Evolutionary conservation across 2,797 vertebrate species (phyloP).

Genomic region (Xenops minutus): DNA sequence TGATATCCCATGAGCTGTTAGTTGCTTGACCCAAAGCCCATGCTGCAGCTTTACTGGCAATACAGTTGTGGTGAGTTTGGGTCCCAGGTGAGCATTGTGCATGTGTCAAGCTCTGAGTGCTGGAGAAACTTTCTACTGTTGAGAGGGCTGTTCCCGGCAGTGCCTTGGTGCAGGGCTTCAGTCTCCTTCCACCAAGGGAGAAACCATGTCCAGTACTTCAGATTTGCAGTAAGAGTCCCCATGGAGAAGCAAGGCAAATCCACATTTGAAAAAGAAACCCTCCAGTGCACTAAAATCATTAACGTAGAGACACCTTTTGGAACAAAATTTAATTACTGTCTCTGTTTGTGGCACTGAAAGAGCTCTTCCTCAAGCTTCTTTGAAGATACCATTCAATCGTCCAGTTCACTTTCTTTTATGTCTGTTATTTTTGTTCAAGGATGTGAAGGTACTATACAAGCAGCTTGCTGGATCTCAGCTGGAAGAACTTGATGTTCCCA

Average conservation of each 20-base stretch:
- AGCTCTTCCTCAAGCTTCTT: not conserved
- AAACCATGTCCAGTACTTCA: not conserved
- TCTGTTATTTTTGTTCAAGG: slow-evolving; percentile 72
- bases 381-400: not conserved
- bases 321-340: not conserved
- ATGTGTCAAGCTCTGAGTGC: not conserved
- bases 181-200: not conserved
- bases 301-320: not conserved
- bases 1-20: not conserved
- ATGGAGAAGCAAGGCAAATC: not conserved
- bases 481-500: slow-evolving; percentile 82
- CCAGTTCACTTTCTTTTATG: not conserved
- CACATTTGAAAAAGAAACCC: not conserved
- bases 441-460: slow-evolving; percentile 86
- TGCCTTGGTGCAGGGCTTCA: not conserved
- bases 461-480: slow-evolving; percentile 86
- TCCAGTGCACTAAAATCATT: not conserved
- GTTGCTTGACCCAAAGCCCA: not conserved
- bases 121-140: not conserved
- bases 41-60: not conserved
- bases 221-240: not conserved
- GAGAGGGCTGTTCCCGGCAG: not conserved
- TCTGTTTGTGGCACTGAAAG: not conserved
- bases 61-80: accelerated
- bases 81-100: accelerated